phyloP scores from a whole-genome alignment of 1,140 invertebrate genomes.

The Zelostemma sp. region DNA sequence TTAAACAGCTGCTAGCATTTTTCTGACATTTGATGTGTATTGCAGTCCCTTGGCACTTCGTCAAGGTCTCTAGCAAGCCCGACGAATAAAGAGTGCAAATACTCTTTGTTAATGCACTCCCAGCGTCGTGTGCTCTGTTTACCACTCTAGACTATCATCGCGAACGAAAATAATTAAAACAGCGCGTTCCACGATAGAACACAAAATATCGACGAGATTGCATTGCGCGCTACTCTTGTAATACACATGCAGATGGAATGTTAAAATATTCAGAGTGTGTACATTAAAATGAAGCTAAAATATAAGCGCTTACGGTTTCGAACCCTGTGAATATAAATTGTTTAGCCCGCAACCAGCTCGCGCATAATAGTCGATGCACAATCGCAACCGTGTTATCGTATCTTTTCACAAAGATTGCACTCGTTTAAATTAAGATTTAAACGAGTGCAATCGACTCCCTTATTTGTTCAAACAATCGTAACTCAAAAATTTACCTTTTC shows the following conservation, averaged over 20 bases:
- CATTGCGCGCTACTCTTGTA: constrained; percentile 61
- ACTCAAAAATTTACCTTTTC: too few relatives aligned
- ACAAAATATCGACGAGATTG: constrained; percentile 69
- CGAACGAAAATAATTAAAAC: constrained; percentile 65
- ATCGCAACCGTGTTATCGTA: too few relatives aligned
- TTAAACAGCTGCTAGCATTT: constrained; percentile 47
- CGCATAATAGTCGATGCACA: too few relatives aligned
- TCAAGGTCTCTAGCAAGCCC: constrained; percentile 51
- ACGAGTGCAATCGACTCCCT: too few relatives aligned
- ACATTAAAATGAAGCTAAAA: constrained; percentile 69
- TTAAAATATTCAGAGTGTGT: constrained; percentile 67
- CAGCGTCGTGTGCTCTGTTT: constrained; percentile 1
- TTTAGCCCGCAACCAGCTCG: constrained; percentile 56
- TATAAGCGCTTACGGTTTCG: constrained; percentile 52
- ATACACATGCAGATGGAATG: constrained; percentile 67
- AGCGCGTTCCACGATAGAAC: constrained; percentile 49
- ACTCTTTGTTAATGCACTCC: constrained; percentile 53
- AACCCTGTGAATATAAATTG: constrained; percentile 59
- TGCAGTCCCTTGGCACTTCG: constrained; percentile 45
- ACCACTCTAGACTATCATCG: constrained; percentile 37
- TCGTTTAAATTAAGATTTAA: too few relatives aligned
- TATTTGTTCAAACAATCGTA: too few relatives aligned
- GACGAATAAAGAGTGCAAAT: constrained; percentile 60
- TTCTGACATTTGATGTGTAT: constrained; percentile 46
- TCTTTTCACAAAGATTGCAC: too few relatives aligned